Conservation (phyloP, 2,888 invertebrate species). For the Spatulosminthurus flaviceps region DNA sequence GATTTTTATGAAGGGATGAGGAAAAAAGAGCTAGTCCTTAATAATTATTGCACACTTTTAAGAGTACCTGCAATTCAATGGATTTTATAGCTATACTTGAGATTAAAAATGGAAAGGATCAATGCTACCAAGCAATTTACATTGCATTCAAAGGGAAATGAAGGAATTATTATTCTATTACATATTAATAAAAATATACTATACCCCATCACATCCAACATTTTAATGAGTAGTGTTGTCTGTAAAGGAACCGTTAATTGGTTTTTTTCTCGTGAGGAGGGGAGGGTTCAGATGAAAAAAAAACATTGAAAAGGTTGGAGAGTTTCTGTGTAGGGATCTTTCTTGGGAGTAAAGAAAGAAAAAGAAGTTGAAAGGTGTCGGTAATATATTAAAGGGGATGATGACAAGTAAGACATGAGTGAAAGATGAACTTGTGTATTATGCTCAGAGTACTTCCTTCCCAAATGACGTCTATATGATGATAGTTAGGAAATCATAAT, state of each 20-base stretch:
- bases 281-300: too few relatives aligned
- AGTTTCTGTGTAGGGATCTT: neutral
- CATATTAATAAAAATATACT: too few relatives aligned
- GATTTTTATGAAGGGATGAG: neutral
- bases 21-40: too few relatives aligned
- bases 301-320: conserved; percentile 4
- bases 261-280: neutral
- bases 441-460: too few relatives aligned
- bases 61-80: too few relatives aligned
- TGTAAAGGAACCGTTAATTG: neutral
- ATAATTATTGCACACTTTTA: too few relatives aligned
- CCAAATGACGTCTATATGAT: neutral
- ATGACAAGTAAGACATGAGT: neutral
- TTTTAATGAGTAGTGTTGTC: neutral
- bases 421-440: neutral
- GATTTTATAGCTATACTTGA: too few relatives aligned
- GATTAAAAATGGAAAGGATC: too few relatives aligned
- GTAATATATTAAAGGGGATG: neutral
- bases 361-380: neutral
- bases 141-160: neutral
- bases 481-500: neutral
- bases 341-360: neutral
- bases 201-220: neutral
- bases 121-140: too few relatives aligned
- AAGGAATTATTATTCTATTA: neutral